Evolutionary conservation across 2,113 vertebrate species (phyloP).

Genomic region (Pycnonotus jocosus): DNA sequence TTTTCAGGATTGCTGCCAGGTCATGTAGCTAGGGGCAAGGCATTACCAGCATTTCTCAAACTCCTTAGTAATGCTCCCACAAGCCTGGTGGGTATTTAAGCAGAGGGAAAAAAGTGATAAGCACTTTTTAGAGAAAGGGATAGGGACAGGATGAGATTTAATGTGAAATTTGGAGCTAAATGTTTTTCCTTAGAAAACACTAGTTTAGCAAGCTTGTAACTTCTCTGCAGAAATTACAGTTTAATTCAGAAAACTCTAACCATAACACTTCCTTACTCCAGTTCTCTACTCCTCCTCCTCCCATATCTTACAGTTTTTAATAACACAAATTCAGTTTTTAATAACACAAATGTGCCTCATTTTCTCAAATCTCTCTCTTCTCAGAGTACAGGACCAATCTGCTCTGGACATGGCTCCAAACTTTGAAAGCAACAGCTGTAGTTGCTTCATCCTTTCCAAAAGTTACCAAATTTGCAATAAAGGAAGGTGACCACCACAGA

Average conservation of each 20-base stretch:
- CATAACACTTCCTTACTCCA: neutral
- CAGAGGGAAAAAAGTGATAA: neutral
- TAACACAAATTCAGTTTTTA: neutral
- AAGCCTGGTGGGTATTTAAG: neutral
- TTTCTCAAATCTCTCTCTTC: neutral
- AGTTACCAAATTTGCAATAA: neutral
- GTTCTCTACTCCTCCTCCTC: rapidly evolving
- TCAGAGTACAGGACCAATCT: neutral
- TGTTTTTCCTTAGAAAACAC: neutral
- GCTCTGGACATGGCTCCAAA: neutral
- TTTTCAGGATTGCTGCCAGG: neutral
- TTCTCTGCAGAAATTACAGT: neutral
- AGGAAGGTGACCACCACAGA: neutral
- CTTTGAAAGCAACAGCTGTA: neutral
- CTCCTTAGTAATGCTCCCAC: neutral
- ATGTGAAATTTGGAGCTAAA: neutral
- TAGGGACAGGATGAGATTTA: neutral
- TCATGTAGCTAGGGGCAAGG: neutral
- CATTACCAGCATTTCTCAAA: neutral
- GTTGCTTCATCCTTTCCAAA: neutral
- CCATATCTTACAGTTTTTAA: neutral
- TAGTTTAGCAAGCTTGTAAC: neutral
- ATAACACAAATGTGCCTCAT: neutral
- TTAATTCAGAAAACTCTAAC: neutral
- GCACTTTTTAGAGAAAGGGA: neutral